A percentile compares a stretch with the other conserved stretches of the same genome.
phyloP scores from a whole-genome alignment of 1,140 invertebrate genomes.

The Belonocnema kinseyi region DNA sequence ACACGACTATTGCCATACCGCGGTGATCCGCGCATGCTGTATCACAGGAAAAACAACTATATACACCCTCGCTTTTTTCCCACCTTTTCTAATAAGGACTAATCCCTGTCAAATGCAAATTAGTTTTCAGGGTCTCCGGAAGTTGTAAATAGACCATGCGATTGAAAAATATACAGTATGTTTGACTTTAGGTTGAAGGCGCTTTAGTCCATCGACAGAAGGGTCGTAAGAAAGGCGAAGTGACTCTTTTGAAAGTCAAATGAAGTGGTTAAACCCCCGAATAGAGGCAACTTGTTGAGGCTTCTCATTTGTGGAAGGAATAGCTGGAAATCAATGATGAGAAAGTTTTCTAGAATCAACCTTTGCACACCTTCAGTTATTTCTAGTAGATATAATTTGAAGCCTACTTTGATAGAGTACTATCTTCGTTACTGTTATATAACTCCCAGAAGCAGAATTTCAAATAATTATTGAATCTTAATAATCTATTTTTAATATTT shows the following conservation, averaged over 20 bases:
- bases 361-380: background rate
- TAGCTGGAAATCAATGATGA: background rate
- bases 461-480: no score
- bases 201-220: background rate
- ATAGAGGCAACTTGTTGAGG: background rate
- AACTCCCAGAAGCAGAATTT: no score
- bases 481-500: no score
- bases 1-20: conserved; percentile 11
- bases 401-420: background rate
- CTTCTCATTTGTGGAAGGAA: background rate
- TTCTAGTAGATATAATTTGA: background rate
- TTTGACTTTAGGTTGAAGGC: background rate
- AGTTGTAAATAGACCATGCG: background rate
- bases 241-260: conserved; percentile 16
- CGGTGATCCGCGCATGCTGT: conserved; percentile 19
- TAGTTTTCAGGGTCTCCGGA: background rate
- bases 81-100: background rate
- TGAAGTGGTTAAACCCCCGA: background rate
- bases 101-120: background rate
- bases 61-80: background rate
- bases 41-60: background rate
- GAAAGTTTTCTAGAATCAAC: background rate
- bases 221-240: background rate
- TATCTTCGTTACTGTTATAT: no score
- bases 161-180: background rate